Evolutionary conservation across 2,888 invertebrate species (phyloP).

Genomic region (Hypselothyrea guttata): DNA sequence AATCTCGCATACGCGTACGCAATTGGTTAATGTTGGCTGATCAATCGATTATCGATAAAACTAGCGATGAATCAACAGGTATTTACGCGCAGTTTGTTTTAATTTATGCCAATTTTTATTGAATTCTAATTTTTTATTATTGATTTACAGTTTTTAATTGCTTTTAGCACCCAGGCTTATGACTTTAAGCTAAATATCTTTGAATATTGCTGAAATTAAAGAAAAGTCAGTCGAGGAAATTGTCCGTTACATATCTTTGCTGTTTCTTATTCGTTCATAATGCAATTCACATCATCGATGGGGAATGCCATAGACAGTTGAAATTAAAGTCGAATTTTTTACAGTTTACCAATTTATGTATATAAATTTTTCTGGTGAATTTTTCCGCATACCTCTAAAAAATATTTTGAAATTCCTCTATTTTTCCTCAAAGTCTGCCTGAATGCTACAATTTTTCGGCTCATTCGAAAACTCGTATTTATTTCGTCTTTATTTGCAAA

Average conservation of each 20-base stretch:
- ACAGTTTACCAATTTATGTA: conserved; percentile 1
- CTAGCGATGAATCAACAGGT: conserved; percentile 62
- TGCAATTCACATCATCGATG: no score
- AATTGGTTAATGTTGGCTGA: conserved; percentile 82
- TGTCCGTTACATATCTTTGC: no score
- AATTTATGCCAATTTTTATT: neutral
- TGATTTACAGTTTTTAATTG: conserved; percentile 13
- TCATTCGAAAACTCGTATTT: conserved; percentile 10
- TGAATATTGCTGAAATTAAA: no score
- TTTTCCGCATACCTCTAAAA: no score
- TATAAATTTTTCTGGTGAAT: neutral
- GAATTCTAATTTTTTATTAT: conserved; percentile 9
- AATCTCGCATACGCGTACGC: conserved; percentile 81
- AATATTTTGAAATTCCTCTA: no score
- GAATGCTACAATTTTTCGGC: no score
- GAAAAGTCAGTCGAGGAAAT: no score
- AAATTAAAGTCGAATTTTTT: no score
- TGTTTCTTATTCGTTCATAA: no score
- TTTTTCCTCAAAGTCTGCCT: conserved; percentile 14
- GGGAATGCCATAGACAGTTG: no score
- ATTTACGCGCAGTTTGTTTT: conserved; percentile 39
- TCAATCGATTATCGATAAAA: conserved; percentile 79
- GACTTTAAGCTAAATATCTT: no score
- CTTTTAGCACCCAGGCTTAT: conserved; percentile 1
- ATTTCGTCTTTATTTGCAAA: conserved; percentile 27